phyloP scores from a whole-genome alignment of 2,113 vertebrate species.

The Pao palembangensis region DNA sequence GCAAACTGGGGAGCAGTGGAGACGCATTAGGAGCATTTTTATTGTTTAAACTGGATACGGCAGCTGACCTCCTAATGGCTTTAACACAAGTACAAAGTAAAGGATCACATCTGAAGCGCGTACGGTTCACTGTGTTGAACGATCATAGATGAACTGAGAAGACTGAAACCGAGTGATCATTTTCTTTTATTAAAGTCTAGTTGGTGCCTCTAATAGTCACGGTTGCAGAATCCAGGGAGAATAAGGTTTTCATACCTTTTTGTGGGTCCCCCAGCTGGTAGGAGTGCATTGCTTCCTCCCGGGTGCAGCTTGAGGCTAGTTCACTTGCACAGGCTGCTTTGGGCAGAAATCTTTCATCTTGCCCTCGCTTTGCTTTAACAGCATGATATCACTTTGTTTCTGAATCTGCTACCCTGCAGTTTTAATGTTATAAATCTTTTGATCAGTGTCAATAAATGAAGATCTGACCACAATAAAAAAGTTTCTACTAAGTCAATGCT shows the following conservation, averaged over 20 bases:
- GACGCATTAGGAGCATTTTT: no score
- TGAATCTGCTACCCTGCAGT: constrained; percentile 1
- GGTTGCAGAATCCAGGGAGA: constrained; percentile 28
- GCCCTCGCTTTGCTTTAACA: constrained; percentile 38
- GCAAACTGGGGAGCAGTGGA: no score
- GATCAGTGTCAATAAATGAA: constrained; percentile 23
- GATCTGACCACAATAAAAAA: no score
- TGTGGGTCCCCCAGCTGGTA: constrained; percentile 34
- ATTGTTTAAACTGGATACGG: no score
- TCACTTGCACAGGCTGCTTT: constrained; percentile 48
- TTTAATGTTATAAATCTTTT: constrained; percentile 26
- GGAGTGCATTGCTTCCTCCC: constrained; percentile 27
- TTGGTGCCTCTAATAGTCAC: neutral
- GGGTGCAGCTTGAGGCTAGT: constrained; percentile 55
- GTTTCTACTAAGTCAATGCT: no score
- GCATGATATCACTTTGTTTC: constrained; percentile 35
- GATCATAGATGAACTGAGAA: no score
- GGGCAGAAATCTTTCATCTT: constrained; percentile 50
- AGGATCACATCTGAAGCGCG: no score
- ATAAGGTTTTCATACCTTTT: constrained; percentile 40
- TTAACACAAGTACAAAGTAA: no score
- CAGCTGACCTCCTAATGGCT: no score
- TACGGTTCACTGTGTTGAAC: no score
- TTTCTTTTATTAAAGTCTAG: constrained; percentile 33
- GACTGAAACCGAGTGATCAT: neutral